These are phyloP conservation scores for Setipinna tenuifilis DNA, from an alignment of 2,797 vertebrate species.

Conservation along the genomic window DNA sequence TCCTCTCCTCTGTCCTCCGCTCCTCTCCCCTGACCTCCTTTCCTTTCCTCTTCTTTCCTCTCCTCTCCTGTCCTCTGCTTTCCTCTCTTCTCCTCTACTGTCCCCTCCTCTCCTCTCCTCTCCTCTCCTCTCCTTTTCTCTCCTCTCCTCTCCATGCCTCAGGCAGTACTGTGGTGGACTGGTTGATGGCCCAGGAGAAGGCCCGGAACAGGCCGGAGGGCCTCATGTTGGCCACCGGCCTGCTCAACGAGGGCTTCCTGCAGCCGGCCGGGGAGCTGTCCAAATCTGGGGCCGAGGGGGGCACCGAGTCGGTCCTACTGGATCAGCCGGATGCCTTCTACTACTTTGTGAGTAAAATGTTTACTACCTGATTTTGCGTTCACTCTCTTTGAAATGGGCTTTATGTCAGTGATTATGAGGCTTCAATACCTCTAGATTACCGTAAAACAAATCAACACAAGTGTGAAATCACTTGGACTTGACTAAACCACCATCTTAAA, in stretches of 20 bases:
- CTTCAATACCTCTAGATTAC: background rate
- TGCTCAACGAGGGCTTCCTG: slow-evolving; percentile 90
- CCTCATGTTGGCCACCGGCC: slow-evolving; percentile 85
- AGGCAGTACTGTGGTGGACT: slow-evolving; percentile 89
- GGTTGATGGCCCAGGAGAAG: slow-evolving; percentile 84
- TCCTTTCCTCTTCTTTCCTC: no score
- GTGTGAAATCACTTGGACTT: no score
- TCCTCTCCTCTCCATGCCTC: slow-evolving; percentile 29
- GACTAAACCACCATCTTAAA: no score
- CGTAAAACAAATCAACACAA: background rate
- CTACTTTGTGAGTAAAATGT: slow-evolving; percentile 88
- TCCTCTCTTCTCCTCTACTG: background rate
- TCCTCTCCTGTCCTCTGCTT: background rate
- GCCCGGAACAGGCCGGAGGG: slow-evolving; percentile 87
- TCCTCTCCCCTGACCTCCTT: no score
- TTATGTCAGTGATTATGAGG: background rate
- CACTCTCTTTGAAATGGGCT: background rate
- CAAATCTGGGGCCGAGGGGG: slow-evolving; percentile 78
- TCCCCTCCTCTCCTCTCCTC: background rate
- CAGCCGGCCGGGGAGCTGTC: slow-evolving; percentile 88
- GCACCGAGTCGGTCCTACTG: slow-evolving; percentile 79
- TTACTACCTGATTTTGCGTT: background rate
- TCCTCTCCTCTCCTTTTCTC: background rate
- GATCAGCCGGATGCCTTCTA: slow-evolving; percentile 87
- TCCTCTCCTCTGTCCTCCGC: background rate